Conservation (phyloP, 2,113 vertebrate genomes). For the Anguilla rostrata region DNA sequence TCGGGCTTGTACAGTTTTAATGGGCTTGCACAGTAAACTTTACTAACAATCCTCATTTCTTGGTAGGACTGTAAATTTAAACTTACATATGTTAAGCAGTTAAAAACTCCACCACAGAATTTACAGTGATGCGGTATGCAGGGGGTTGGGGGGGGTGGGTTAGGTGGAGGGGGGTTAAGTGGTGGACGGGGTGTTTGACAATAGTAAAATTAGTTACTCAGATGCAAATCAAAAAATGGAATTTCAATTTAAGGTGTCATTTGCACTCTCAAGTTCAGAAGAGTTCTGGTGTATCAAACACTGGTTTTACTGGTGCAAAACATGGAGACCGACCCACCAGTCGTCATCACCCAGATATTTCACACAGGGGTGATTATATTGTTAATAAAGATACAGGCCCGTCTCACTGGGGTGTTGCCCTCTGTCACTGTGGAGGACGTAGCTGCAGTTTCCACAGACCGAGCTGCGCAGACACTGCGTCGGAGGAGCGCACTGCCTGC, state of each 20-base stretch:
- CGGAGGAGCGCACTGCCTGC: too few species aligned
- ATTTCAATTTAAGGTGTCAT: neutral
- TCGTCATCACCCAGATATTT: neutral
- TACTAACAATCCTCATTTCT: conserved; percentile 36
- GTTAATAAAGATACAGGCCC: neutral
- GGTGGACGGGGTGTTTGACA: neutral
- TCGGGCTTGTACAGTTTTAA: neutral
- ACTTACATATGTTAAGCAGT: neutral
- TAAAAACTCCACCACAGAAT: conserved; percentile 12
- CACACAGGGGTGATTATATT: neutral
- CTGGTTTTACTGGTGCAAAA: neutral
- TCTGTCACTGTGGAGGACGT: neutral
- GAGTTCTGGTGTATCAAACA: neutral
- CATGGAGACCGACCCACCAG: neutral
- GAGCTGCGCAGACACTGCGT: too few species aligned
- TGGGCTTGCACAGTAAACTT: neutral
- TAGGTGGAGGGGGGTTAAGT: neutral
- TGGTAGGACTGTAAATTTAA: conserved; percentile 26
- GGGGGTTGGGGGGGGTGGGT: neutral
- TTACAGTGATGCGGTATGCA: neutral
- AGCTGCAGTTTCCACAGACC: too few species aligned
- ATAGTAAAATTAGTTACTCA: neutral
- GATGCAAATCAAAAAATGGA: neutral
- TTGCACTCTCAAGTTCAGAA: neutral
- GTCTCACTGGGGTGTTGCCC: neutral